A percentile compares a stretch with the other conserved stretches of the same genome.
phyloP scores from a whole-genome alignment of 64 coral and sea anemone species.

The Actinia tenebrosa region DNA sequence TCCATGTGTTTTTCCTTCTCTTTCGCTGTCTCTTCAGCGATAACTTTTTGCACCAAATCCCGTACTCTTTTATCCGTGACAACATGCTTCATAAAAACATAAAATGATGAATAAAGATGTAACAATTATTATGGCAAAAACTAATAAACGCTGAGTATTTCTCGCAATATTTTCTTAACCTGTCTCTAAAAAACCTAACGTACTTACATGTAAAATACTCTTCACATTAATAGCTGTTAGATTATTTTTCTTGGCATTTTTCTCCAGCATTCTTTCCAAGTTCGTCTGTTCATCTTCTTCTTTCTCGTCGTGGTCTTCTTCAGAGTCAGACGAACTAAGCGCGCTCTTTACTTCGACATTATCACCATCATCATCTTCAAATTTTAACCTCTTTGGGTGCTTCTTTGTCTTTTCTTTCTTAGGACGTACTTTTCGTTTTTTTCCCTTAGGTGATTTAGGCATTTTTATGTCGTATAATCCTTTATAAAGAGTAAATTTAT shows the following conservation, averaged over 20 bases:
- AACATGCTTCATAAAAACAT: conserved; percentile 43
- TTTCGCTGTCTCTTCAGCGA: conserved; percentile 46
- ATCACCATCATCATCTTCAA: conserved; percentile 3
- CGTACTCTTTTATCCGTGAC: conserved; percentile 76
- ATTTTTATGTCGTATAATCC: not conserved
- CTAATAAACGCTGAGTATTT: not conserved
- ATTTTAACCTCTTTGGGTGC: conserved; percentile 27
- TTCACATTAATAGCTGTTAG: conserved; percentile 52
- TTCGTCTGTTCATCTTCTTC: conserved; percentile 14
- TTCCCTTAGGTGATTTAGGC: conserved; percentile 40
- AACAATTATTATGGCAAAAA: not conserved
- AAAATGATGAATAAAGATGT: not conserved
- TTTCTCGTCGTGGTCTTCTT: not conserved
- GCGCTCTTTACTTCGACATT: not conserved
- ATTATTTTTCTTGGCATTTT: conserved; percentile 54
- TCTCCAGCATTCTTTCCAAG: conserved; percentile 41
- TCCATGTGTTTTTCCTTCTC: not conserved
- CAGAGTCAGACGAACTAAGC: not conserved
- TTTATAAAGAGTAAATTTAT: not conserved
- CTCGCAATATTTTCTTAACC: not conserved
- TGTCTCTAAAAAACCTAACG: not conserved
- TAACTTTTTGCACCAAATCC: conserved; percentile 69
- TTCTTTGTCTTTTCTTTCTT: conserved; percentile 25
- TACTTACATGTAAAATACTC: conserved; percentile 65
- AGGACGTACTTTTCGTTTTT: conserved; percentile 42